phyloP scores from a whole-genome alignment of 1,140 invertebrate species.

The Neotoxoptera formosana region DNA sequence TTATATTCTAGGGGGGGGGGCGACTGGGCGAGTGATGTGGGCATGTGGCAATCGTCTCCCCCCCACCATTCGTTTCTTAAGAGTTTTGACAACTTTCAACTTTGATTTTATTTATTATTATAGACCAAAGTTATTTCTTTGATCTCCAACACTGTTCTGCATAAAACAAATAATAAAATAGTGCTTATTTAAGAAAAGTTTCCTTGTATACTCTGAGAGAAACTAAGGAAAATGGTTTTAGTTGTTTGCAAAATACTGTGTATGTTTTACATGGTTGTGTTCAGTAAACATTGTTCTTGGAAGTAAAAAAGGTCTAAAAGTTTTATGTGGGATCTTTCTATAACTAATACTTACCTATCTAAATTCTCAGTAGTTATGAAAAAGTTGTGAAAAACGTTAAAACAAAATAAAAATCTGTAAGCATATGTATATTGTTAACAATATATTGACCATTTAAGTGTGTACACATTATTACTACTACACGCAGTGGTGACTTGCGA shows the following conservation, averaged over 20 bases:
- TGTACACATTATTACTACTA: background rate
- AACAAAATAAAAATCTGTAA: background rate
- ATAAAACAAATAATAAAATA: slow-evolving; percentile 21
- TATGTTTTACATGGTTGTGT: background rate
- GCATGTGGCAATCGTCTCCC: background rate
- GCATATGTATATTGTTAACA: background rate
- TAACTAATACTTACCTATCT: background rate
- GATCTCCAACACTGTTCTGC: background rate
- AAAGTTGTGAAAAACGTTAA: background rate
- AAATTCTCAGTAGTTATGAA: background rate
- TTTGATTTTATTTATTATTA: background rate
- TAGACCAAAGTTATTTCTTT: slow-evolving; percentile 9
- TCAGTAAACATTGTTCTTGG: background rate
- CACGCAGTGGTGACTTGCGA: background rate
- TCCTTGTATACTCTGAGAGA: background rate
- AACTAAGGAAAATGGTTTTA: background rate
- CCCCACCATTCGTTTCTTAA: background rate
- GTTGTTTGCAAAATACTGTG: background rate
- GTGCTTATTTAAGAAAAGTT: background rate
- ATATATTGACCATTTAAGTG: background rate
- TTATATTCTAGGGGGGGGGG: background rate
- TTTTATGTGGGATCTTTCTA: background rate
- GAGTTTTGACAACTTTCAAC: slow-evolving; percentile 8
- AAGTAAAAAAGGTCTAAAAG: background rate
- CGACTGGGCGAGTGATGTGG: background rate